Conservation (phyloP, 2,113 vertebrate genomes). For the Rhizomys pruinosus region DNA sequence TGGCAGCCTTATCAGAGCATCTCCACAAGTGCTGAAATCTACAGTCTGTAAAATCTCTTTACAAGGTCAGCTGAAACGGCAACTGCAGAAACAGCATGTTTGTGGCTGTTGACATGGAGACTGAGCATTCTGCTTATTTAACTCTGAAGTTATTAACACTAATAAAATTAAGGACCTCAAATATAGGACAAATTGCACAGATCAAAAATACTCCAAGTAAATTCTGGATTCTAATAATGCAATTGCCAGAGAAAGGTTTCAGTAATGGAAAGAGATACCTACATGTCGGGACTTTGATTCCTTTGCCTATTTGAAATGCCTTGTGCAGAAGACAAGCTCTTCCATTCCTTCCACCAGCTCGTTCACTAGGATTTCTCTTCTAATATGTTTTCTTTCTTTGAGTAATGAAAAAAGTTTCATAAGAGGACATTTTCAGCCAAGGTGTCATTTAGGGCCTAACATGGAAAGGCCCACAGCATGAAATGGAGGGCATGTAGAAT, state of each 20-base stretch:
- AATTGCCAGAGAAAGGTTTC: neutral
- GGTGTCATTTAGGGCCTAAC: neutral
- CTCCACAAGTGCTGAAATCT: neutral
- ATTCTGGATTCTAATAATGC: neutral
- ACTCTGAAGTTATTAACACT: neutral
- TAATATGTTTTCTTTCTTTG: neutral
- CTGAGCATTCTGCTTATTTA: neutral
- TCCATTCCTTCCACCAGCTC: neutral
- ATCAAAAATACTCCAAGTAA: neutral
- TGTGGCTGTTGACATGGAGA: neutral
- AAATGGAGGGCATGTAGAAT: neutral
- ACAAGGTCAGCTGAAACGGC: neutral
- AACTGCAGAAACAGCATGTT: neutral
- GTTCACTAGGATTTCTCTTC: neutral
- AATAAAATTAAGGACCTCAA: slow-evolving; percentile 16
- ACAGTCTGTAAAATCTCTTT: neutral
- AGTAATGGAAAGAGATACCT: neutral
- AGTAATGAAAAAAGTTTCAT: neutral
- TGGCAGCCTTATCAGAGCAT: neutral
- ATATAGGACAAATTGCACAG: neutral
- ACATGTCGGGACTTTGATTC: neutral
- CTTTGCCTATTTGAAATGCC: neutral
- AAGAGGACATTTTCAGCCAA: neutral
- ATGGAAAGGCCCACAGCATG: no score
- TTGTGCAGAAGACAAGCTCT: neutral